Percentiles rank a stretch among this genome's conserved stretches.
phyloP scores from a whole-genome alignment of 2,797 vertebrate species.

The Linurgus olivaceus region DNA sequence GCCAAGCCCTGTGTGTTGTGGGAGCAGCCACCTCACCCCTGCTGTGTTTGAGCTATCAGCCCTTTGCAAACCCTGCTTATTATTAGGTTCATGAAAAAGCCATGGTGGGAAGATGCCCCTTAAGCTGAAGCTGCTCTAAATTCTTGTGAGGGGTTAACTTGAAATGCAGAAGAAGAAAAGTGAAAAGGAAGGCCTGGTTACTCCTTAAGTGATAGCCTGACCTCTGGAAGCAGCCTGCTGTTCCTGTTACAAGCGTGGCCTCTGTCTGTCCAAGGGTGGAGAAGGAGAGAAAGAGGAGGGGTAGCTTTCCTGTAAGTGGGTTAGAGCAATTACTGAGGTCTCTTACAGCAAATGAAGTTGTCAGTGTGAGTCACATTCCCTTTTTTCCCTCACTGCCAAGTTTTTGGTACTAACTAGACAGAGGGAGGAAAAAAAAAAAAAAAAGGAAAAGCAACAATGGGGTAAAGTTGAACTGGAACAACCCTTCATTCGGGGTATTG shows the following conservation, averaged over 20 bases:
- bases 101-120: background rate
- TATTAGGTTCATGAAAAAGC: background rate
- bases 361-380: slow-evolving; percentile 61
- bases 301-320: slow-evolving; percentile 55
- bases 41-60: background rate
- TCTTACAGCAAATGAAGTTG: slow-evolving; percentile 61
- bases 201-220: background rate
- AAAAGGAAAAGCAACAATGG: slow-evolving; percentile 50
- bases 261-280: background rate
- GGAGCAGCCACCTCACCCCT: background rate
- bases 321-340: slow-evolving; percentile 63
- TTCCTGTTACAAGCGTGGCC: background rate
- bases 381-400: slow-evolving; percentile 57
- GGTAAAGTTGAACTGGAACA: slow-evolving; percentile 59
- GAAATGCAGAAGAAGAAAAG: background rate
- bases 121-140: background rate
- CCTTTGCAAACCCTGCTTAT: background rate
- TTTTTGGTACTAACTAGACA: slow-evolving; percentile 51
- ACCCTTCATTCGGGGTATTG: slow-evolving; percentile 41
- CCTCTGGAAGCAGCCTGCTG: background rate
- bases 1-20: background rate
- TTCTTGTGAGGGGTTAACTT: background rate
- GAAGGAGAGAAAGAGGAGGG: slow-evolving; percentile 34
- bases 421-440: background rate
- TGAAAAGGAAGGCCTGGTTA: background rate